Evolutionary conservation across 2,113 vertebrate species (phyloP), one percentile per base, ranked within the genome.

Genomic region (Cyanoderma ruficeps): DNA sequence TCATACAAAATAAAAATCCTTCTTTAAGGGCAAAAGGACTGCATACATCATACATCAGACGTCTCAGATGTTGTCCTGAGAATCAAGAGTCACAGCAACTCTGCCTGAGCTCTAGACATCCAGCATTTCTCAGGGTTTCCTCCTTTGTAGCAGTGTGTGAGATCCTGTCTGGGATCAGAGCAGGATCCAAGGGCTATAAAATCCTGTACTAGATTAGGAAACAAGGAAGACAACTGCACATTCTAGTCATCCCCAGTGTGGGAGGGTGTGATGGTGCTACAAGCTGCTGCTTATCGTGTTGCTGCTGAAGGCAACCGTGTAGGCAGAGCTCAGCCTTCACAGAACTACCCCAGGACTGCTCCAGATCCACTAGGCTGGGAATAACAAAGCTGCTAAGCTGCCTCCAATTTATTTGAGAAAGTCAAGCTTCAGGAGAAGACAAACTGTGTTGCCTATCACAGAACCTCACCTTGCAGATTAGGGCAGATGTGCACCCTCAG

Each of bases 171-270:
- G 64, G 82, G 80, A 96, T 83, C 76, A 44, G 72, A 0, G 2
- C 60, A 53, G 90, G 42, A 86, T 90, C 90, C 89, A 42, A 87
- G 67, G 87, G 85, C 82, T 83, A 80, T 88, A 80, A 89, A 92
- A 93, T 60, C 76, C 35, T 47, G 11, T 30, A 61, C 92, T 81
- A 82, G 94, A 93, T 95, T 83, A 93, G 95, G 96, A 95, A 96
- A 89, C 76, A 78, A 71, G 90, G 94, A 96, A 96, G 96, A 93
- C 94, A 97, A 96, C 88, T 94, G 92, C 86, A 89, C 90, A 90
- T 92, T 90, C 92, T 96, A 81, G 72, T 86, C 94, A 96, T 81
- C 92, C 72, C 72, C 90, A 68, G 71, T 3, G 88, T 96, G 72
- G 94, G 93, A 84, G 92, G 90, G 77, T 87, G 88, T 0, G 18